phyloP scores from a whole-genome alignment of 2,797 vertebrate genomes.

The Denticeps clupeoides region DNA sequence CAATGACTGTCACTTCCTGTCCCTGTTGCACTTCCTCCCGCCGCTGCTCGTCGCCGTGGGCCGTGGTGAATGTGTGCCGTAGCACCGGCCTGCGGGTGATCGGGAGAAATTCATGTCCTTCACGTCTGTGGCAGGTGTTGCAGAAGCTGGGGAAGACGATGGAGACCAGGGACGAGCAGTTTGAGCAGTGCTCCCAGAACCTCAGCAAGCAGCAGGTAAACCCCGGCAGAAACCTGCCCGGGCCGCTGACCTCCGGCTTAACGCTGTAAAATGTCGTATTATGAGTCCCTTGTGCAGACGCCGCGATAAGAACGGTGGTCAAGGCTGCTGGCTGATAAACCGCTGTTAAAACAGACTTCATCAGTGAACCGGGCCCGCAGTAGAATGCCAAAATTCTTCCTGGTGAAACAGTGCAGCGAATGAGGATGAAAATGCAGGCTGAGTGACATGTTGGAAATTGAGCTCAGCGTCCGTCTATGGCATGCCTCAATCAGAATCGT shows the following conservation, averaged over 20 bases:
- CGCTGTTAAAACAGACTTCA: no score
- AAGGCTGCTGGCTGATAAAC: no score
- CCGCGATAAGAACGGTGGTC: no score
- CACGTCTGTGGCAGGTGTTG: slow-evolving; percentile 60
- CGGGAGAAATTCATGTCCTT: background rate
- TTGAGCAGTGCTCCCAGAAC: slow-evolving; percentile 72
- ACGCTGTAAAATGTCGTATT: background rate
- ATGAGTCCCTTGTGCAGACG: no score
- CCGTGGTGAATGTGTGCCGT: background rate
- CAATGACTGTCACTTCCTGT: slow-evolving; percentile 22
- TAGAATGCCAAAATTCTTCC: background rate
- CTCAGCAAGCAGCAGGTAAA: slow-evolving; percentile 88
- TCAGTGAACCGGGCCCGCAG: no score
- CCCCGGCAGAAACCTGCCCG: background rate
- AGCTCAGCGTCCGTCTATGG: no score
- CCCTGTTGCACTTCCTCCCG: slow-evolving; percentile 22
- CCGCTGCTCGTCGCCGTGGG: background rate
- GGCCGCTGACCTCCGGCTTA: background rate
- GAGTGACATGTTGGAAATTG: no score
- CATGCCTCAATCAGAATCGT: no score
- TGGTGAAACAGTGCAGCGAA: no score
- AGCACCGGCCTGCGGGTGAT: background rate
- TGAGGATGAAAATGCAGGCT: no score
- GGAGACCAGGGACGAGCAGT: slow-evolving; percentile 90
- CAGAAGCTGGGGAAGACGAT: slow-evolving; percentile 89